Percentiles rank a stretch among this genome's conserved stretches.
Conservation (phyloP, 2,113 vertebrate genomes). For the Rhinoptilus africanus region DNA sequence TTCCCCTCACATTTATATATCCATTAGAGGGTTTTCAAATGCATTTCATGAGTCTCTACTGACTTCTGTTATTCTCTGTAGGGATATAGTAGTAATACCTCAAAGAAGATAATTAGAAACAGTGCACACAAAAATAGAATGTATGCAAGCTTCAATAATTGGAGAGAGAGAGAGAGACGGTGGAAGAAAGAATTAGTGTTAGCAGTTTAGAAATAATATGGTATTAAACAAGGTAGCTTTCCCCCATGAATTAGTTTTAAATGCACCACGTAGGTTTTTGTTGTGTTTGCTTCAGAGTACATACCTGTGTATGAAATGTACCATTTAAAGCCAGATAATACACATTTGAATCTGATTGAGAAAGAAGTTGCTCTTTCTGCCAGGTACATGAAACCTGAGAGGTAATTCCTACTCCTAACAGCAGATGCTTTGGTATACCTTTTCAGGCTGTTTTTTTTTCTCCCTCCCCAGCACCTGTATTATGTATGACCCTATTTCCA, state of each 20-base stretch:
- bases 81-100: not conserved
- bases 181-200: not conserved
- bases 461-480: fast-evolving
- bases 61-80: not conserved
- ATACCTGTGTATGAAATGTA: not conserved
- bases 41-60: not conserved
- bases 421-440: not conserved
- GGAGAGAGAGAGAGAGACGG: not conserved
- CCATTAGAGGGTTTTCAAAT: not conserved
- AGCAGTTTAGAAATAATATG: not conserved
- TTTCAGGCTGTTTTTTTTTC: not conserved
- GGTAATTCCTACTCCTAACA: not conserved
- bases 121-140: not conserved
- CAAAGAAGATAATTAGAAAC: not conserved
- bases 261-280: fast-evolving
- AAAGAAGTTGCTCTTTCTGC: not conserved
- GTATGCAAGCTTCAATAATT: not conserved
- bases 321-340: not conserved
- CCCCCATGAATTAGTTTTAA: not conserved
- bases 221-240: not conserved
- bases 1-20: not conserved
- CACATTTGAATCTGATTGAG: not conserved
- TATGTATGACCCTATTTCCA: not conserved
- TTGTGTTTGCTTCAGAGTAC: not conserved
- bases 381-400: not conserved